Evolutionary conservation across 2,888 invertebrate species (phyloP).

Genomic region (Drosophila borborema): DNA sequence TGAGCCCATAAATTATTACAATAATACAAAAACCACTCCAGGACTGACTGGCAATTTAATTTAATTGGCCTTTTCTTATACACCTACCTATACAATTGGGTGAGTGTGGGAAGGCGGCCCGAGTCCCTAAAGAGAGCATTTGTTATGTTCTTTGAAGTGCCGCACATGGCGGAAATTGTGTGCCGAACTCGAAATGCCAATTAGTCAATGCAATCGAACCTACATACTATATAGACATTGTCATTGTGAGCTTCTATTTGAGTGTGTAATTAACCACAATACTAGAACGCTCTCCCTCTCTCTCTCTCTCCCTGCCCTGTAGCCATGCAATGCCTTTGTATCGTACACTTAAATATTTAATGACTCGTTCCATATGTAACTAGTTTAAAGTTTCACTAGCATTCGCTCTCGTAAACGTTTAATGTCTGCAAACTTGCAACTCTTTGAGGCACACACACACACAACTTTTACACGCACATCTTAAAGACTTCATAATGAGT

Average conservation of each 20-base stretch:
- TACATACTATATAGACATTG: background rate
- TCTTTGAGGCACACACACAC: background rate
- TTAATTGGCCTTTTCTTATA: constrained; percentile 1
- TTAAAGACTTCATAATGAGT: constrained; percentile 2
- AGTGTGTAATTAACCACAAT: constrained; percentile 26
- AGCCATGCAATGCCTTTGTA: background rate
- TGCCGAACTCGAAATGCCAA: constrained; percentile 24
- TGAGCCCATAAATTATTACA: constrained; percentile 3
- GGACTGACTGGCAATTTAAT: background rate
- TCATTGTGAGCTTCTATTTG: constrained; percentile 7
- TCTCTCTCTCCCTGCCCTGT: background rate
- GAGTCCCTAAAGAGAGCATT: constrained; percentile 11
- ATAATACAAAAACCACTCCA: background rate
- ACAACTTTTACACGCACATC: background rate
- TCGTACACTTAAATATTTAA: constrained; percentile 2
- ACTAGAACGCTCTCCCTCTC: background rate
- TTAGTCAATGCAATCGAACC: constrained; percentile 31
- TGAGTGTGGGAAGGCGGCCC: constrained; percentile 4
- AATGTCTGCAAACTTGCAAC: background rate
- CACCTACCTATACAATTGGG: background rate
- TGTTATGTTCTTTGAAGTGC: constrained; percentile 31
- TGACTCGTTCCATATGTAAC: background rate
- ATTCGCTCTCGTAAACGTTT: background rate
- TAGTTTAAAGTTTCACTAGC: background rate
- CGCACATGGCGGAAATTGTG: constrained; percentile 11